phyloP scores from a whole-genome alignment of 2,888 invertebrate genomes.

The Nomada hirtipes region DNA sequence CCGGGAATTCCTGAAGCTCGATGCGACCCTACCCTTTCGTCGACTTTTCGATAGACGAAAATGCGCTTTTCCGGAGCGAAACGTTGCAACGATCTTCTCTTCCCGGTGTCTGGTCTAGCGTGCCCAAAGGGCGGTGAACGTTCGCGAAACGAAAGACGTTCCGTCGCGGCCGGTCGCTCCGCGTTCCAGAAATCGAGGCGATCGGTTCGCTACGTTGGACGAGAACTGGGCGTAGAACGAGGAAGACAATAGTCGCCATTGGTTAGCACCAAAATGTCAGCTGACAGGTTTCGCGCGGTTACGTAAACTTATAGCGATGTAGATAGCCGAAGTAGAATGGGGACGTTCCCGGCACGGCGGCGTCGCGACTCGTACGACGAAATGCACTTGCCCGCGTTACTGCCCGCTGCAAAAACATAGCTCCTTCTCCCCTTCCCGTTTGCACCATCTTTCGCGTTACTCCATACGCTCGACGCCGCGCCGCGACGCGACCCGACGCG shows the following conservation, averaged over 20 bases:
- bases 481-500: background rate
- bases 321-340: conserved; percentile 81
- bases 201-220: conserved; percentile 14
- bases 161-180: background rate
- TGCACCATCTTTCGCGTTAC: conserved; percentile 51
- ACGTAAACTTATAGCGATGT: conserved; percentile 81
- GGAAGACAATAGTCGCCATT: conserved; percentile 66
- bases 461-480: background rate
- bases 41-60: background rate
- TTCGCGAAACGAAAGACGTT: background rate
- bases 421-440: conserved; percentile 56
- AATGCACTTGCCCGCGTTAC: conserved; percentile 78
- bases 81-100: too few relatives aligned
- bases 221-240: conserved; percentile 26
- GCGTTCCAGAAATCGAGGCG: conserved; percentile 39
- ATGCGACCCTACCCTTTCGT: background rate
- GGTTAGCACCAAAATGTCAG: conserved; percentile 79
- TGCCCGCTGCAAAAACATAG: conserved; percentile 77
- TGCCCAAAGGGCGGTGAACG: too few relatives aligned
- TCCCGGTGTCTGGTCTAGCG: too few relatives aligned
- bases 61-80: background rate
- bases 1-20: background rate
- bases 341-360: conserved; percentile 76
- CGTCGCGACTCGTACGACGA: conserved; percentile 75
- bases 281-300: conserved; percentile 81